Base-by-base conservation (phyloP, 2,797 vertebrate genomes). In the Gymnocypris eckloni region DNA sequence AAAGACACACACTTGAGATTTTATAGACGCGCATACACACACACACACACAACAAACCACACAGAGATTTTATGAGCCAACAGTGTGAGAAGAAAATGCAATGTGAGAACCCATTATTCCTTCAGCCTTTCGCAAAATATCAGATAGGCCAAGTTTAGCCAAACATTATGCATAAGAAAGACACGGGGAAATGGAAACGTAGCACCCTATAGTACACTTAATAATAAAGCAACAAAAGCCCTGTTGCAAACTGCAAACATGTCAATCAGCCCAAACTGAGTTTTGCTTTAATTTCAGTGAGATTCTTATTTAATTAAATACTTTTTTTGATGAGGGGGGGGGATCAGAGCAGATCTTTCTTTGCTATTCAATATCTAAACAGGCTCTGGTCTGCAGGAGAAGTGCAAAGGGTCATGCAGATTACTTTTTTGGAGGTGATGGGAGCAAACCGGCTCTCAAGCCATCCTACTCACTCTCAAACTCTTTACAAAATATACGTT, bases 1-100 rank as follows among this genome's bases (percentile, higher is more conserved):
- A 84, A 92, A 73, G 59, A 81, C 70, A 84, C 75, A 89, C 84
- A 70, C 88, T 85, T 71, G 83, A 66, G 85, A 70, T 50, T 90
- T 90, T 89, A 90, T 86, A 59, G 56, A 70, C 11, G 4, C 6
- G 0, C 16, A 18, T 4, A 50, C 56, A 48, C 43, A n/a, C 22
- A 39, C 69, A 43, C 59, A 64, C 16, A 45, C 43, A 72, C 45
- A 69, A 48, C 22, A 59, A 2, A 56, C 50, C 56, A 61, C 77
- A 61, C 66, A 52, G 33, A 67, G 48, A 71, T 39, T 56, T 83
- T 73, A 75, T 45, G 54, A 81, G 66, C 8, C 43, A 75, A 83
- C 25, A 75, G 70, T 50, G 81, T 64, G 70, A 75, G 48, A 67
- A 70, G 64, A 78, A 78, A 84, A 76, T 33, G 45, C 56, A 50